phyloP scores from a whole-genome alignment of 2,113 vertebrate genomes.

The Mastomys coucha region DNA sequence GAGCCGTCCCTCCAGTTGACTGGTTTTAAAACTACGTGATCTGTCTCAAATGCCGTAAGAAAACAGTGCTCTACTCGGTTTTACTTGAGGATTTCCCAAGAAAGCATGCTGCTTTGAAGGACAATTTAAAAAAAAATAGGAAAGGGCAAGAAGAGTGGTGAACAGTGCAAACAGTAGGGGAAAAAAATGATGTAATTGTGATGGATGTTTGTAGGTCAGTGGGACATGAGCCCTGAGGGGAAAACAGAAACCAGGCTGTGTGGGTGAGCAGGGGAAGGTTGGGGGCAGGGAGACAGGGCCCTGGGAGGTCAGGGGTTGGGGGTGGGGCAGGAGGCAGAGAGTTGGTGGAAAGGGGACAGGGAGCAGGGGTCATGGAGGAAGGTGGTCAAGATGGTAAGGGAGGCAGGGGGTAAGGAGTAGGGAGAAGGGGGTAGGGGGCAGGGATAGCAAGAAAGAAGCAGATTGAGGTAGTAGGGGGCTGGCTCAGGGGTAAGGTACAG shows the following conservation, averaged over 20 bases:
- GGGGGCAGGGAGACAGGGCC: background rate
- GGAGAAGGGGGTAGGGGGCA: background rate
- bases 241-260: background rate
- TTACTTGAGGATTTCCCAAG: background rate
- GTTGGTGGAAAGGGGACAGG: background rate
- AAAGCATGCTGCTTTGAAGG: background rate
- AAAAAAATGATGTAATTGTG: background rate
- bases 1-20: no score
- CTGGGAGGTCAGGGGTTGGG: no score
- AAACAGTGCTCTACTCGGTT: background rate
- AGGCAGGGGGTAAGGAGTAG: background rate
- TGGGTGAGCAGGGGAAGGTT: no score
- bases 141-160: background rate
- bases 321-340: background rate
- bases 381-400: no score
- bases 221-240: slow-evolving; percentile 4
- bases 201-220: slow-evolving; percentile 42
- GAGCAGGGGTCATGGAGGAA: background rate
- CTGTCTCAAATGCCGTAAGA: background rate
- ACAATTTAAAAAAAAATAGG: background rate
- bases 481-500: no score
- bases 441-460: no score
- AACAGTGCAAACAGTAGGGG: background rate
- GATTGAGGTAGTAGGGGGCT: no score
- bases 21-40: slow-evolving; percentile 8